These are phyloP conservation scores for Hemiscyllium ocellatum DNA, from an alignment of 2,113 vertebrate genomes.

Conservation along the genomic window DNA sequence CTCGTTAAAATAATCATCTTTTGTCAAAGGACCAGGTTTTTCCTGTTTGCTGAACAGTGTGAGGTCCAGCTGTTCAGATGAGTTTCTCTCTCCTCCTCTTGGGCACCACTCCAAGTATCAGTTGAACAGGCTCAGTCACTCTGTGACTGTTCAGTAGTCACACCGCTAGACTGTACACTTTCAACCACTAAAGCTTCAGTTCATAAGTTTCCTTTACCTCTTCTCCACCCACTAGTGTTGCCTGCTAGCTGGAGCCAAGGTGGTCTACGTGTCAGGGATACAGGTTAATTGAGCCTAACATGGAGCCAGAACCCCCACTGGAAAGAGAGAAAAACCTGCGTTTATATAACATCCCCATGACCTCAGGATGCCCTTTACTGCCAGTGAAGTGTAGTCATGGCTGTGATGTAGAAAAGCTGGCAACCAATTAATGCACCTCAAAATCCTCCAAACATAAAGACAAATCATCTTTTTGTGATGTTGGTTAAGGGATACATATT, in stretches of 20 bases:
- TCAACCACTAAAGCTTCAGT: neutral
- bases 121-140: neutral
- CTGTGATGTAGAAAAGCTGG: neutral
- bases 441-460: neutral
- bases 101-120: constrained; percentile 33
- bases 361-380: neutral
- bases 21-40: constrained; percentile 22
- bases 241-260: neutral
- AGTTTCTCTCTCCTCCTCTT: neutral
- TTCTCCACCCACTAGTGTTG: no score
- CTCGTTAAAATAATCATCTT: neutral
- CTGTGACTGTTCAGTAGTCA: neutral
- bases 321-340: neutral
- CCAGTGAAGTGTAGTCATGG: neutral
- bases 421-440: neutral
- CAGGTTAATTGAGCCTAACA: no score
- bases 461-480: neutral
- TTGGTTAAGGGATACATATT: neutral
- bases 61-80: neutral
- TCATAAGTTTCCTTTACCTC: no score
- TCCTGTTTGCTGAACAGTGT: neutral
- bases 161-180: neutral
- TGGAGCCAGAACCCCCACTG: neutral
- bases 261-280: neutral
- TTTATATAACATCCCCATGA: neutral